Base-by-base conservation (phyloP, 2,888 invertebrate species). In the Nephrocerus scutellatus region DNA sequence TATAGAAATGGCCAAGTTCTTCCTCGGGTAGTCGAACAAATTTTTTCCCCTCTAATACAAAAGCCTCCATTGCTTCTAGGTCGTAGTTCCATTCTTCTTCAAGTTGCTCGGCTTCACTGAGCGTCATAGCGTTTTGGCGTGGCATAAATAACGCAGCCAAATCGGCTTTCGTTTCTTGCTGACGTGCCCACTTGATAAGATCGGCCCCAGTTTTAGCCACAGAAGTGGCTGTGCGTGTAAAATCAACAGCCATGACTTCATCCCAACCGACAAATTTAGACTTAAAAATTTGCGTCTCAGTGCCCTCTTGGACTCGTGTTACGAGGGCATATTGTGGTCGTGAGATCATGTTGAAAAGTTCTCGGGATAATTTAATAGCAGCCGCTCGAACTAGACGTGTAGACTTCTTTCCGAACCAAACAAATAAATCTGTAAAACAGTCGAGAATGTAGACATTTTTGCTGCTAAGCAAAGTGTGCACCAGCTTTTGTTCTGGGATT, bases 71-170 rank as follows among this genome's bases (percentile, higher is more conserved):
- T 15, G 87, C 86, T 63, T 96, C 96, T 49, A 98, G 74, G 70
- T 98, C 97, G 52, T 96, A 95, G 72, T 97, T 96, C 92, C 96
- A 97, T 60, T 97, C 97, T 60, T 87, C 84, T 65, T 89, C 85
- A 18, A 95, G 71, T 55, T 89, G 84, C 54, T 80, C 80, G 1
- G 93, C 92, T 70, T 96, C 95, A 0, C 78, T 67, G 4, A 77
- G 68, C 0, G 83, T 75, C 87, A 96, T 92, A 1, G 86, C 66
- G 1, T 89, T 89, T 64, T 96, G 95, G 1, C 97, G 76, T 1
- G 93, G 92, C 65, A 90, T 91, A 70, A 98, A 98, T 9, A 98
- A 71, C 0, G 97, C 93, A 2, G 92, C 88, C 29, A 98, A 72
- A 69, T 98, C 98, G 37, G 93, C 88, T 74, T 76, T 87, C 5